phyloP scores from a whole-genome alignment of 2,888 invertebrate genomes.

The Meloe dianella region DNA sequence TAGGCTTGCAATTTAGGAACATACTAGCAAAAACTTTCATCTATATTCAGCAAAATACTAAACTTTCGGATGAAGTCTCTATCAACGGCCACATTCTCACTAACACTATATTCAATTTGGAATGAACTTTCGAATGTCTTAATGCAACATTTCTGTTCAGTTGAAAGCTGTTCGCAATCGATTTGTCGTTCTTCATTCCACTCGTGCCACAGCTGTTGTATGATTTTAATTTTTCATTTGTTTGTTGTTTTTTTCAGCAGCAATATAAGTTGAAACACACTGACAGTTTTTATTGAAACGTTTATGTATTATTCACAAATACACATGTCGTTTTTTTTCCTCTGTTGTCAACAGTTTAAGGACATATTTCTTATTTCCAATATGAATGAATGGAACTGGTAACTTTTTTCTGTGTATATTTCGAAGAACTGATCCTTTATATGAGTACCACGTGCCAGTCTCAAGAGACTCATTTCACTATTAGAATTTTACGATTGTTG shows the following conservation, averaged over 20 bases:
- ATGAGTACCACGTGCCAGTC: not conserved
- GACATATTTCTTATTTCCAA: not conserved
- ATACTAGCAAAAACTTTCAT: not conserved
- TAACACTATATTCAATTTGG: not conserved
- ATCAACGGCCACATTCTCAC: not conserved
- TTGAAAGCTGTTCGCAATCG: not conserved
- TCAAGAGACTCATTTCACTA: not conserved
- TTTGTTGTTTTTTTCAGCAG: not conserved
- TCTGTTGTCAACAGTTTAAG: not conserved
- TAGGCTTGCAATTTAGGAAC: constrained; percentile 22
- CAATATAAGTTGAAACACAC: not conserved
- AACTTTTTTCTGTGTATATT: not conserved
- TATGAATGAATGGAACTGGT: not conserved
- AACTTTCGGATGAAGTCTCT: not conserved
- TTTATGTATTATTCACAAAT: not conserved
- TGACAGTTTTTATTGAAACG: not conserved
- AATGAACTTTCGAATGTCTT: not conserved
- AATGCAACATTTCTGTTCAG: not conserved
- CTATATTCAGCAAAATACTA: not conserved
- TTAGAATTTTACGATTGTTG: not conserved
- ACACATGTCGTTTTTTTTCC: not conserved
- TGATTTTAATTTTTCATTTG: not conserved
- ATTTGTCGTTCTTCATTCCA: not conserved
- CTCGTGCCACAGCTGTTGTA: not conserved
- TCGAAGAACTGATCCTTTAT: not conserved